Percentiles rank a stretch among this genome's conserved stretches.
Conservation (phyloP, 2,888 invertebrate species). For the Matsumyia berberina region DNA sequence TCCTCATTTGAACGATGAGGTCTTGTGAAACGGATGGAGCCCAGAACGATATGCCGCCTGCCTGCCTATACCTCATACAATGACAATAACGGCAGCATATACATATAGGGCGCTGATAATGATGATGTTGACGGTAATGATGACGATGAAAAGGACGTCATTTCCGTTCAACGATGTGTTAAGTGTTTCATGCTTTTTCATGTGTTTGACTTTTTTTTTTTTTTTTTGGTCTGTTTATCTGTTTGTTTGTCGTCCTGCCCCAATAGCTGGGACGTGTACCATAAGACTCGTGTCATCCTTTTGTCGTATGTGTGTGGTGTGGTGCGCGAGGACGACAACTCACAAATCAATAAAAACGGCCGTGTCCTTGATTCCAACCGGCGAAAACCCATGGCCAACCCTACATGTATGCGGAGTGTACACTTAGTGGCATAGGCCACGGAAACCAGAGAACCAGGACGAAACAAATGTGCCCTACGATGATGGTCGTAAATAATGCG, state of each 20-base stretch:
- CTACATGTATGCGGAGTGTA: neutral
- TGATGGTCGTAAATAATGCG: slow-evolving; percentile 66
- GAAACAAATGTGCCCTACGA: slow-evolving; percentile 51
- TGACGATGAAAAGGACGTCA: slow-evolving; percentile 67
- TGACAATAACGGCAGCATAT: slow-evolving; percentile 13
- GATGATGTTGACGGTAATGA: slow-evolving; percentile 49
- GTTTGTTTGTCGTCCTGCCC: slow-evolving; percentile 13
- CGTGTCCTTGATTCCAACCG: slow-evolving; percentile 55
- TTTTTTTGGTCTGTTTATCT: slow-evolving; percentile 25
- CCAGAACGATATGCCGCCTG: neutral
- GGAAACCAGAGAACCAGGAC: slow-evolving; percentile 46
- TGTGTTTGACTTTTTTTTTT: slow-evolving; percentile 34
- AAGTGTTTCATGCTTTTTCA: slow-evolving; percentile 59
- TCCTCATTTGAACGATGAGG: slow-evolving; percentile 38
- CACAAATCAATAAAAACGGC: slow-evolving; percentile 55
- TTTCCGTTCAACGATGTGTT: slow-evolving; percentile 66
- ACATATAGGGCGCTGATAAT: slow-evolving; percentile 10
- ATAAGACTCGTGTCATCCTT: slow-evolving; percentile 61
- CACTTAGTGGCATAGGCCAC: slow-evolving; percentile 36
- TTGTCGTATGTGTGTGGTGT: slow-evolving; percentile 20
- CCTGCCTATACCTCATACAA: slow-evolving; percentile 13
- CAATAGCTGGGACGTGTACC: slow-evolving; percentile 58
- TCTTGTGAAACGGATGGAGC: neutral
- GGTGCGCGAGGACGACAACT: slow-evolving; percentile 1
- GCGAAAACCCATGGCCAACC: slow-evolving; percentile 18